Evolutionary conservation across 2,888 invertebrate genomes (phyloP).

Genomic region (Pachymerium ferrugineum): DNA sequence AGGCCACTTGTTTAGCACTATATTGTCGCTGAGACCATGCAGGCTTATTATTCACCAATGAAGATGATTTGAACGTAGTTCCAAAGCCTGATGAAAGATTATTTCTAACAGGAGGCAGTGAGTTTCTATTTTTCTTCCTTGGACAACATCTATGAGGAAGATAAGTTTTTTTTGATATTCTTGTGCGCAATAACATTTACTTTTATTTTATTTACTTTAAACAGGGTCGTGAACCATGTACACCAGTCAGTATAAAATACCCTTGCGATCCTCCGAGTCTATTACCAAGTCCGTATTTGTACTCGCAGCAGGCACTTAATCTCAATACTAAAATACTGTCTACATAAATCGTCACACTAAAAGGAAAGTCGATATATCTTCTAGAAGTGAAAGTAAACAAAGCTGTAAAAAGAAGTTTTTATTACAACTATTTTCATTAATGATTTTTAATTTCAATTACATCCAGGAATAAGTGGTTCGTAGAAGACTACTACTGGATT

Average conservation of each 20-base stretch:
- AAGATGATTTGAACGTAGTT: neutral
- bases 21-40: neutral
- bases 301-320: slow-evolving; percentile 50
- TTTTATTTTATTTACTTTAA: slow-evolving; percentile 41
- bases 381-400: slow-evolving; percentile 47
- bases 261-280: slow-evolving; percentile 48
- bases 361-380: slow-evolving; percentile 49
- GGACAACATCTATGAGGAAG: neutral
- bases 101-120: neutral
- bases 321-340: slow-evolving; percentile 48
- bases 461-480: slow-evolving; percentile 36
- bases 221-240: slow-evolving; percentile 46
- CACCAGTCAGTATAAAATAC: slow-evolving; percentile 46
- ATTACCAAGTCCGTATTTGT: slow-evolving; percentile 46
- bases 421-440: neutral
- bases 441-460: slow-evolving; percentile 29
- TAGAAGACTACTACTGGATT: slow-evolving; percentile 38
- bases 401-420: slow-evolving; percentile 41
- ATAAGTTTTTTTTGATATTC: too few species aligned
- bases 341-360: slow-evolving; percentile 48
- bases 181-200: neutral
- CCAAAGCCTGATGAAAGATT: neutral
- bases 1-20: neutral
- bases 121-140: neutral
- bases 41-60: neutral